Conservation (phyloP, 2,113 vertebrate genomes). For the Ciconia maguari region DNA sequence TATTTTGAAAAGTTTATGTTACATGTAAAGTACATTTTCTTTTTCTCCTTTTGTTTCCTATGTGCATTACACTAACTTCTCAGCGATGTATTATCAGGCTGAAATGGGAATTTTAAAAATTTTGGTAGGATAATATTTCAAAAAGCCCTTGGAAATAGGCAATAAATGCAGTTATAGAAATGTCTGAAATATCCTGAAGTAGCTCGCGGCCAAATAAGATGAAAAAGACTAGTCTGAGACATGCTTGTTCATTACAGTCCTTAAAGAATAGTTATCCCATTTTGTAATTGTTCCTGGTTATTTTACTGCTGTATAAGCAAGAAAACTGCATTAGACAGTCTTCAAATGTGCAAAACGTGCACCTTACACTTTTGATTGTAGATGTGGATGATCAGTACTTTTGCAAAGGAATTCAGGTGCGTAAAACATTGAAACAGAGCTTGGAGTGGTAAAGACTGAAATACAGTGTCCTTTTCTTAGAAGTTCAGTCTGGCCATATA, state of each 20-base stretch:
- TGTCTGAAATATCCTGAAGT: neutral
- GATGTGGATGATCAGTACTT: neutral
- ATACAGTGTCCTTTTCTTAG: neutral
- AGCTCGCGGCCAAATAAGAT: neutral
- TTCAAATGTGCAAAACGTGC: neutral
- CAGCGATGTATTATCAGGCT: neutral
- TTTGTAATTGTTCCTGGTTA: neutral
- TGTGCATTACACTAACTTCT: neutral
- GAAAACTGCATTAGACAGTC: neutral
- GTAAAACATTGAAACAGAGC: neutral
- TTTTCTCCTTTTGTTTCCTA: neutral
- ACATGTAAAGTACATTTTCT: neutral
- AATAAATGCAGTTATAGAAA: neutral
- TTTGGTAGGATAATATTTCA: neutral
- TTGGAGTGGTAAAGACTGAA: neutral
- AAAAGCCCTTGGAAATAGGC: slow-evolving; percentile 30
- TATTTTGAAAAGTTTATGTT: slow-evolving; percentile 54
- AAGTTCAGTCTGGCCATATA: neutral
- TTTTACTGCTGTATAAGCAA: neutral
- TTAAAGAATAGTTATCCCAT: neutral
- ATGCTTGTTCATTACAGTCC: neutral
- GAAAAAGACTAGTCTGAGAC: neutral
- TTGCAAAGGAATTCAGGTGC: neutral
- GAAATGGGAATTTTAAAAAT: neutral
- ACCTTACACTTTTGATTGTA: neutral